A percentile compares a stretch with the other conserved stretches of the same genome.
Conservation (phyloP, 23 tunicate species). For the Styela clava region DNA sequence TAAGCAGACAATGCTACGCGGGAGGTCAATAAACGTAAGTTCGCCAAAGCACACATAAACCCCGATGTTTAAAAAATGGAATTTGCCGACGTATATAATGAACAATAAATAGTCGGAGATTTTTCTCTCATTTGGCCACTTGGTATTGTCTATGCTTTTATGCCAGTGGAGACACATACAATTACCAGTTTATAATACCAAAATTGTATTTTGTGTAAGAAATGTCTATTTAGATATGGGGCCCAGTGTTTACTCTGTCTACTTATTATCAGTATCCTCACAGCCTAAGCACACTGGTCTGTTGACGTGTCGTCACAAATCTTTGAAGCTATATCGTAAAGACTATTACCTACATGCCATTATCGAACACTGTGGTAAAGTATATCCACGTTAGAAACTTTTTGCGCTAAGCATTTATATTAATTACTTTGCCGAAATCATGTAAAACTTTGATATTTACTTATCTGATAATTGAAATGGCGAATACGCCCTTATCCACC, state of each 20-base stretch:
- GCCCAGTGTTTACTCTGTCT: background rate
- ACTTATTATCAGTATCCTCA: background rate
- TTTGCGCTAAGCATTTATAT: no score
- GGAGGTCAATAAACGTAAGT: background rate
- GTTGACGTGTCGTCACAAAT: background rate
- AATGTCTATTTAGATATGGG: no score
- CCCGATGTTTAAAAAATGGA: background rate
- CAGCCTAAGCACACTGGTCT: background rate
- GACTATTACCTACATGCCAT: no score
- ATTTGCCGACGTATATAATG: background rate
- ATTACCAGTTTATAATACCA: no score
- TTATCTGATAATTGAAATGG: no score
- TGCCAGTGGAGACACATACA: no score
- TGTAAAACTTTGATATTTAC: no score
- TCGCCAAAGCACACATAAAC: background rate
- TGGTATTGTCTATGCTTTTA: background rate
- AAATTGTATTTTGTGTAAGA: no score
- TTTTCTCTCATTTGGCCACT: background rate
- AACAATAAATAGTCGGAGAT: background rate
- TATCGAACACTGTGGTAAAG: no score
- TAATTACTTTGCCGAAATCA: no score
- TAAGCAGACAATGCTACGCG: background rate
- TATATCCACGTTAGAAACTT: no score
- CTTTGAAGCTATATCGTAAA: background rate
- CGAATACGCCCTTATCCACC: no score